Evolutionary conservation across 2,797 vertebrate genomes (phyloP), one percentile per base, ranked within the genome.

Genomic region (Mastacembelus armatus): DNA sequence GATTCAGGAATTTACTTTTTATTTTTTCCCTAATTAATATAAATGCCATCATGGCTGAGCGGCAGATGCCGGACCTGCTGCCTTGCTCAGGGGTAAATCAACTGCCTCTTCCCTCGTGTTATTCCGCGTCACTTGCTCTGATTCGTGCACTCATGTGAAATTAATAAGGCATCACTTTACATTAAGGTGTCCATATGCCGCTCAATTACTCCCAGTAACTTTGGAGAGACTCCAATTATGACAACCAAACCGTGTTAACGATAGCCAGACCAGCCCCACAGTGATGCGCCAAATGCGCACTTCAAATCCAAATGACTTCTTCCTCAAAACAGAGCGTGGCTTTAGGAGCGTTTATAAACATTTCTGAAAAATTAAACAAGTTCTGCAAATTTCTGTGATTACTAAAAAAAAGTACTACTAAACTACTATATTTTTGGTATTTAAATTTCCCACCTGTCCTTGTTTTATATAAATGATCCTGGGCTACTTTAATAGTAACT

Each of bases 111-210:
- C 69, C 48, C 74, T 74, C 27, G 55, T 38, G 69, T 90, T 87
- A 83, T 91, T 92, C 90, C 88, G 90, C 90, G 89, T 92, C 91
- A 92, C 90, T 88, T 89, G 88, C 76, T 82, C 74, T 83, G 83
- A 90, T 89, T 91, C 81, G 89, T 24, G 85, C 85, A 60, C 82
- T 90, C 89, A 90, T 85, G 89, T 86, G 90, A 73, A 63, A 87
- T 84, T 76, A 91, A 91, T 32, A 58, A 75, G 77, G 84, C 89
- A 89, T 88, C 90, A 80, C 87, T 86, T 91, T 88, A 90, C 91
- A 90, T 87, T 74, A 84, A 89, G 80, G 74, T 83, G 73, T 87
- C 89, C 91, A 88, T 92, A 91, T 91, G 91, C 74, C 86, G 81
- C 75, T 74, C 85, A 88, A 84, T 90, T 87, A 90, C 85, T 70